phyloP scores from a whole-genome alignment of 2,113 vertebrate genomes.

The Isurus oxyrinchus region DNA sequence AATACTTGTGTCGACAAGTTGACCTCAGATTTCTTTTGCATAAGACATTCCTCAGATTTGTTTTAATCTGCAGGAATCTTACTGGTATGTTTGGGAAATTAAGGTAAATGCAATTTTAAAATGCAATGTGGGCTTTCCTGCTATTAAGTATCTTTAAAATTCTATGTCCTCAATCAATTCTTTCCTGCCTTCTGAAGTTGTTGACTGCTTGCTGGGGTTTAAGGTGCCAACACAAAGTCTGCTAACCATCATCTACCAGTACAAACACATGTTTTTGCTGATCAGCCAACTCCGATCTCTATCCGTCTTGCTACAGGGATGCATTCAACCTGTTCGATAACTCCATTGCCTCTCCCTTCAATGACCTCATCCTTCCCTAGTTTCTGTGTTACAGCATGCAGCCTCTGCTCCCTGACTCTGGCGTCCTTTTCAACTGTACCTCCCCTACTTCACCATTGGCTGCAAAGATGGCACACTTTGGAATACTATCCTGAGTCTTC shows the following conservation, averaged over 20 bases:
- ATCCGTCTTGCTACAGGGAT: neutral
- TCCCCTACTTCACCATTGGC: neutral
- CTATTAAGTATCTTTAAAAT: neutral
- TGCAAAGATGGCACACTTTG: neutral
- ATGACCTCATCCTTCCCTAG: neutral
- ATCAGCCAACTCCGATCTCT: neutral
- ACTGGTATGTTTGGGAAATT: neutral
- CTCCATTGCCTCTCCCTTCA: neutral
- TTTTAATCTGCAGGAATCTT: neutral
- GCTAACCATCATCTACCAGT: neutral
- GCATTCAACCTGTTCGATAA: neutral
- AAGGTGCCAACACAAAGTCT: neutral
- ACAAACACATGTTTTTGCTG: neutral
- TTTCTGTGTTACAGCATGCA: neutral
- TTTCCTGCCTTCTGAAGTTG: neutral
- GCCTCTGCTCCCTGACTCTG: neutral
- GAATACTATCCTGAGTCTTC: neutral
- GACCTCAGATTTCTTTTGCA: neutral
- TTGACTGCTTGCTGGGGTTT: neutral
- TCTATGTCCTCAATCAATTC: neutral
- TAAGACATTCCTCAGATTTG: neutral
- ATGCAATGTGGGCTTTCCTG: neutral
- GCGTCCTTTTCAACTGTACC: neutral
- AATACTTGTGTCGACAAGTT: neutral
- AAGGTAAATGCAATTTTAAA: neutral